Percentiles rank a stretch among this genome's conserved stretches.
phyloP scores from a whole-genome alignment of 2,888 invertebrate genomes.

The Hoplodrina blanda region DNA sequence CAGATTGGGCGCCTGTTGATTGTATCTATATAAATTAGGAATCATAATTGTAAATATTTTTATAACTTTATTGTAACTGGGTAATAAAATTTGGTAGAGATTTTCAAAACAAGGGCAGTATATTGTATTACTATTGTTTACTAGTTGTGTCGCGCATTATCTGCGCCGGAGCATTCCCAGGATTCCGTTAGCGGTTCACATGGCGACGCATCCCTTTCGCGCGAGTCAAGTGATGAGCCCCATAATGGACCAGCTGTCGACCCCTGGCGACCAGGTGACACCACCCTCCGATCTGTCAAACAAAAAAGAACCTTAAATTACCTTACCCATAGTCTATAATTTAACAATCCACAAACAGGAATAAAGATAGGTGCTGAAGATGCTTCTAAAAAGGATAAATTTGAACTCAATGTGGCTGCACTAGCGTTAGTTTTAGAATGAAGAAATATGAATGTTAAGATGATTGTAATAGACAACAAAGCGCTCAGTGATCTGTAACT shows the following conservation, averaged over 20 bases:
- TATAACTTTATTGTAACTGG: slow-evolving; percentile 40
- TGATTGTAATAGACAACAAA: slow-evolving; percentile 85
- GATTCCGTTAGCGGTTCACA: slow-evolving; percentile 86
- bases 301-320: slow-evolving; percentile 67
- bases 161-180: slow-evolving; percentile 81
- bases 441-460: slow-evolving; percentile 67
- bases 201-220: slow-evolving; percentile 87
- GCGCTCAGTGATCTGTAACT: slow-evolving; percentile 86
- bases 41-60: slow-evolving; percentile 33
- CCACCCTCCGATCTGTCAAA: slow-evolving; percentile 49
- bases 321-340: slow-evolving; percentile 41
- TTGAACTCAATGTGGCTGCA: slow-evolving; percentile 70
- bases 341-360: slow-evolving; percentile 13
- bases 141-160: slow-evolving; percentile 68
- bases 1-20: slow-evolving; percentile 3
- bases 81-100: slow-evolving; percentile 43
- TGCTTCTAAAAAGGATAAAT: slow-evolving; percentile 68
- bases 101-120: slow-evolving; percentile 54
- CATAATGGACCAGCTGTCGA: slow-evolving; percentile 85
- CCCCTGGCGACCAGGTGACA: slow-evolving; percentile 85
- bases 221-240: slow-evolving; percentile 88
- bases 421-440: slow-evolving; percentile 72
- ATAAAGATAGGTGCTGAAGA: slow-evolving; percentile 71
- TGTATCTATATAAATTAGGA: slow-evolving; percentile 27
- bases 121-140: slow-evolving; percentile 82